phyloP scores from a whole-genome alignment of 2,113 vertebrate species.

The Anguilla rostrata region DNA sequence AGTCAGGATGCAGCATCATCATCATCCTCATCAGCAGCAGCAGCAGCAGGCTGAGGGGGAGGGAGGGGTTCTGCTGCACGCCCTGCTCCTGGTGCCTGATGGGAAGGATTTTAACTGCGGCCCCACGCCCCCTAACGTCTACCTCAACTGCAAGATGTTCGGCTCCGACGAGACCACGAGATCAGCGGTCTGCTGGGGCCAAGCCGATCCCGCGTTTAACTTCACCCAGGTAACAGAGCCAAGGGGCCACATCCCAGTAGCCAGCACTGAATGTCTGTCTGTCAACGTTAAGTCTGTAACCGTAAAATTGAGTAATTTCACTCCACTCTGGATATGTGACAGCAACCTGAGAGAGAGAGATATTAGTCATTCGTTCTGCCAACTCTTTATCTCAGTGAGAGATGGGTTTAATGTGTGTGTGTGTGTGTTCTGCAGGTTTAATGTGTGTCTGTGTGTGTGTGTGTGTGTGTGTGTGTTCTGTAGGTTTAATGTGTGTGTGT shows the following conservation, averaged over 20 bases:
- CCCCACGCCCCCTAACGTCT: constrained; percentile 72
- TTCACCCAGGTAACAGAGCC: constrained; percentile 83
- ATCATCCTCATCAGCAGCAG: not conserved
- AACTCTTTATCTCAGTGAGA: too few relatives aligned
- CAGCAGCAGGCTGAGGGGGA: constrained; percentile 48
- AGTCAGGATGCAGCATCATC: not conserved
- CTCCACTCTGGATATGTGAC: too few relatives aligned
- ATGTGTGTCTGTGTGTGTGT: too few relatives aligned
- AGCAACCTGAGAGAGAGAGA: too few relatives aligned
- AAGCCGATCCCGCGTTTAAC: constrained; percentile 75
- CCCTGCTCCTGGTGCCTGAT: constrained; percentile 86
- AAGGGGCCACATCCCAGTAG: not conserved
- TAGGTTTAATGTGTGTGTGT: too few relatives aligned
- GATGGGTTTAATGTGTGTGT: too few relatives aligned
- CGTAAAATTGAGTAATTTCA: not conserved
- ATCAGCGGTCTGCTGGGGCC: constrained; percentile 81
- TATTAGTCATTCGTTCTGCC: too few relatives aligned
- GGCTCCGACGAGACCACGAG: constrained; percentile 77
- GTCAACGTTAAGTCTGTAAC: not conserved
- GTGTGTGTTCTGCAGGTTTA: too few relatives aligned
- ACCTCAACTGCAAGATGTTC: constrained; percentile 90
- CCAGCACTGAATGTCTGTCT: not conserved
- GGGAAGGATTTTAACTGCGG: constrained; percentile 77
- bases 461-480: too few relatives aligned
- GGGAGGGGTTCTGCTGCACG: constrained; percentile 71